Evolutionary conservation across 2,797 vertebrate species (phyloP).

Genomic region (Ctenochaetus hawaiiensis): DNA sequence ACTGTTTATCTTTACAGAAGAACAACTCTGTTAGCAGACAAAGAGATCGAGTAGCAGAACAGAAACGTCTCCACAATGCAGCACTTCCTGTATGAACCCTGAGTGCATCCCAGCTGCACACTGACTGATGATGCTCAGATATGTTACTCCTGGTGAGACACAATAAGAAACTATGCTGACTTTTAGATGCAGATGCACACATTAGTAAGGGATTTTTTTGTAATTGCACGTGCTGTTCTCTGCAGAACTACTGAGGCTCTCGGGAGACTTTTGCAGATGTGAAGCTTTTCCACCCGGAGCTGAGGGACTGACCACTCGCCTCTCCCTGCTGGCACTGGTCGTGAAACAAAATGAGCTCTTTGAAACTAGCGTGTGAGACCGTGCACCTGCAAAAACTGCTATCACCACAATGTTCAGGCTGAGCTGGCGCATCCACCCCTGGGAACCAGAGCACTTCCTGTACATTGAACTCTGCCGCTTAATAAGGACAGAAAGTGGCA

Average conservation of each 20-base stretch:
- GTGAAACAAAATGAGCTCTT: constrained; percentile 27
- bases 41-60: neutral
- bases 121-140: constrained; percentile 6
- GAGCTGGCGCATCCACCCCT: constrained; percentile 50
- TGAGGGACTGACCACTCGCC: constrained; percentile 10
- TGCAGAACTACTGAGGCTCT: constrained; percentile 35
- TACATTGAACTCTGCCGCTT: constrained; percentile 52
- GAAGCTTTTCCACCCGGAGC: constrained; percentile 22
- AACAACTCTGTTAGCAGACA: neutral
- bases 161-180: neutral
- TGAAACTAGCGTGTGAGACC: constrained; percentile 14
- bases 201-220: neutral
- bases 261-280: constrained; percentile 13
- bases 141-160: constrained; percentile 2
- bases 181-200: constrained; percentile 8
- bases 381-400: constrained; percentile 66
- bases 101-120: constrained; percentile 8
- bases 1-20: no score
- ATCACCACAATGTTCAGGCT: constrained; percentile 48
- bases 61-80: constrained; percentile 6
- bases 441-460: constrained; percentile 56
- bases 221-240: constrained; percentile 33
- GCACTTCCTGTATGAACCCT: neutral
- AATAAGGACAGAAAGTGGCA: constrained; percentile 49
- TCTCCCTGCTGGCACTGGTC: constrained; percentile 29